Conservation (phyloP, 2,888 invertebrate species). For the Nomada fabriciana region DNA sequence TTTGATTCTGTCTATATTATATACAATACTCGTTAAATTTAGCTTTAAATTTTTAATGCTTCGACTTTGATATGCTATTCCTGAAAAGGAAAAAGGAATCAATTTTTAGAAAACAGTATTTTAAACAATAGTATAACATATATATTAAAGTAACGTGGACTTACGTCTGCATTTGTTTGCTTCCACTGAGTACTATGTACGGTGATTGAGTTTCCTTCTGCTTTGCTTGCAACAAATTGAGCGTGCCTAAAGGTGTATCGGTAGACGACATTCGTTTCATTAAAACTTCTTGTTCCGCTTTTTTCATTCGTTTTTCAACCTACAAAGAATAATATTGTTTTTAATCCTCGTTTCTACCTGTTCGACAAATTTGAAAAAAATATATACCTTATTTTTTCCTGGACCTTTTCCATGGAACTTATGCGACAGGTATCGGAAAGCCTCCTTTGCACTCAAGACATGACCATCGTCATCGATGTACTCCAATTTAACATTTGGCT, state of each 20-base stretch:
- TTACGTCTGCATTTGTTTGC: conserved; percentile 88
- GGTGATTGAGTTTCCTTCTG: conserved; percentile 97
- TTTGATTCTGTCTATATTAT: conserved; percentile 51
- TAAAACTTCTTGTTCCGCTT: conserved; percentile 96
- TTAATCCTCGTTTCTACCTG: neutral
- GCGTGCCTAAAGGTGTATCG: conserved; percentile 97
- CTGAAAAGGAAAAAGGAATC: conserved; percentile 74
- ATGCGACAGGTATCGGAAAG: conserved; percentile 97
- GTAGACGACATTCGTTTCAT: conserved; percentile 99
- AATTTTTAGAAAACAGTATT: conserved; percentile 7
- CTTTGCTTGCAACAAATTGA: conserved; percentile 97
- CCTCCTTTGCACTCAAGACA: conserved; percentile 96
- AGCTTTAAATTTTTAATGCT: conserved; percentile 73
- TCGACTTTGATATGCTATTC: conserved; percentile 84
- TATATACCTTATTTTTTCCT: conserved; percentile 95
- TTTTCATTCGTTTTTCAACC: conserved; percentile 97
- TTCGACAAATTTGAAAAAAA: neutral
- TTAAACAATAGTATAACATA: neutral
- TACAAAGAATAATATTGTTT: conserved; percentile 36
- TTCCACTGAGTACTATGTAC: conserved; percentile 96
- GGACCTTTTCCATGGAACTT: conserved; percentile 99
- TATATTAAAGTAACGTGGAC: conserved; percentile 42
- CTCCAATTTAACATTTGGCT: conserved; percentile 97
- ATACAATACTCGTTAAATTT: conserved; percentile 49
- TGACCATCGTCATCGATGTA: conserved; percentile 99